phyloP scores from a whole-genome alignment of 2,113 vertebrate species.

The Lagopus leucura region DNA sequence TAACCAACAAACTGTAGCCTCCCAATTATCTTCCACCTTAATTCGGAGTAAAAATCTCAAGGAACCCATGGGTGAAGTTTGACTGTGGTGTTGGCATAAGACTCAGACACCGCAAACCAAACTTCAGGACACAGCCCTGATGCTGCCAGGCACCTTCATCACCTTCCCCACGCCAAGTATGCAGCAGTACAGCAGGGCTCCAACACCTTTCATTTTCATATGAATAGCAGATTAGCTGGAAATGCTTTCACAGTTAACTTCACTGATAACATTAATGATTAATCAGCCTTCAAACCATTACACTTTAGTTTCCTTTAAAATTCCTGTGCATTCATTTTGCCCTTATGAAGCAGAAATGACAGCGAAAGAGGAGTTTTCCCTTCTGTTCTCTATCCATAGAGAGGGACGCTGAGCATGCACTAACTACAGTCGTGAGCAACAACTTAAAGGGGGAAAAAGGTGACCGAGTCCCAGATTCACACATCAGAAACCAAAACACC shows the following conservation, averaged over 20 bases:
- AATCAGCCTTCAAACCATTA: neutral
- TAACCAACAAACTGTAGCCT: neutral
- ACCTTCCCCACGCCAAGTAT: accelerated
- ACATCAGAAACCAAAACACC: neutral
- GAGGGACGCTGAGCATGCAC: neutral
- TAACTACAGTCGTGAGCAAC: accelerated
- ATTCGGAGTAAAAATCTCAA: neutral
- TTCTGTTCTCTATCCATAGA: accelerated
- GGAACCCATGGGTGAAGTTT: neutral
- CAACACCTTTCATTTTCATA: neutral
- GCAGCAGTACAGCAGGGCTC: neutral
- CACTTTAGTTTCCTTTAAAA: neutral
- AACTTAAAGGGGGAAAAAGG: neutral
- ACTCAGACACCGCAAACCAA: accelerated
- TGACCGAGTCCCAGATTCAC: neutral
- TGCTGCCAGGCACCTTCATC: accelerated
- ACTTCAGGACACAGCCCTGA: neutral
- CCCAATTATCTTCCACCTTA: neutral
- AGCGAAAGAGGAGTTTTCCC: neutral
- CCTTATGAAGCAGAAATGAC: neutral
- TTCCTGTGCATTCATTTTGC: neutral
- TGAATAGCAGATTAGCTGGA: neutral
- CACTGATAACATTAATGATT: neutral
- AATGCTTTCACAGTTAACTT: neutral
- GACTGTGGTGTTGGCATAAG: neutral